Percentiles rank a stretch among this genome's conserved stretches.
These are phyloP conservation scores for Scaptomyza tumidula DNA, from an alignment of 2,888 invertebrate species.

Conservation along the genomic window DNA sequence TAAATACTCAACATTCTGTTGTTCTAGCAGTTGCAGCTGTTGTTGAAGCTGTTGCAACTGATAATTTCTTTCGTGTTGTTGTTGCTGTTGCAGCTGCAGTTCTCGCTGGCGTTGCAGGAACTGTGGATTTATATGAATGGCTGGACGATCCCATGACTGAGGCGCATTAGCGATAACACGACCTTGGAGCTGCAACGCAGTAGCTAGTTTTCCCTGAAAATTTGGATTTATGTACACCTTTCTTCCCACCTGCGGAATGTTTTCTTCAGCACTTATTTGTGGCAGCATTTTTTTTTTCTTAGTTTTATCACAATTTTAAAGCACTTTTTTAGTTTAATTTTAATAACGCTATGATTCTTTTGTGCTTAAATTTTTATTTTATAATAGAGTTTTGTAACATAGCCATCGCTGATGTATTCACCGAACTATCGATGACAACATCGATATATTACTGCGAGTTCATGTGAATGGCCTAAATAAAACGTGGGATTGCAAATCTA, in stretches of 20 bases:
- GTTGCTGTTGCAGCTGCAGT: conserved; percentile 16
- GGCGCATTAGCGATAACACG: conserved; percentile 20
- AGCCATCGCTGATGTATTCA: conserved; percentile 12
- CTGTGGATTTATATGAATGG: conserved; percentile 84
- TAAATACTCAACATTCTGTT: conserved; percentile 42
- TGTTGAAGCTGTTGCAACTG: conserved; percentile 29
- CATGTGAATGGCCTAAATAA: conserved; percentile 34
- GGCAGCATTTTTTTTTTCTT: conserved; percentile 56
- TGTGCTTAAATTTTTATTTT: conserved; percentile 11
- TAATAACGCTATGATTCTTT: background rate
- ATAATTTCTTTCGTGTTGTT: conserved; percentile 20
- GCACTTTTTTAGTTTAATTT: conserved; percentile 2
- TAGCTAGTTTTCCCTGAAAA: conserved; percentile 61
- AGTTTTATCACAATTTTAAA: conserved; percentile 24
- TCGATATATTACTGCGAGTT: conserved; percentile 4
- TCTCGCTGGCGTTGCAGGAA: conserved; percentile 79
- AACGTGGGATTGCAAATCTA: conserved; percentile 15
- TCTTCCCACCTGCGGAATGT: conserved; percentile 84
- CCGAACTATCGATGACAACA: conserved; percentile 3
- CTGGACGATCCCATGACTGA: conserved; percentile 48
- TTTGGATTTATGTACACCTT: conserved; percentile 84
- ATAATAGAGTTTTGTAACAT: conserved; percentile 27
- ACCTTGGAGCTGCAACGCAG: conserved; percentile 57
- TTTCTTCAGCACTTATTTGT: conserved; percentile 59
- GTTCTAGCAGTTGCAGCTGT: conserved; percentile 24